Evolutionary conservation across 2,888 invertebrate species (phyloP).

Genomic region (Deilephila elpenor): DNA sequence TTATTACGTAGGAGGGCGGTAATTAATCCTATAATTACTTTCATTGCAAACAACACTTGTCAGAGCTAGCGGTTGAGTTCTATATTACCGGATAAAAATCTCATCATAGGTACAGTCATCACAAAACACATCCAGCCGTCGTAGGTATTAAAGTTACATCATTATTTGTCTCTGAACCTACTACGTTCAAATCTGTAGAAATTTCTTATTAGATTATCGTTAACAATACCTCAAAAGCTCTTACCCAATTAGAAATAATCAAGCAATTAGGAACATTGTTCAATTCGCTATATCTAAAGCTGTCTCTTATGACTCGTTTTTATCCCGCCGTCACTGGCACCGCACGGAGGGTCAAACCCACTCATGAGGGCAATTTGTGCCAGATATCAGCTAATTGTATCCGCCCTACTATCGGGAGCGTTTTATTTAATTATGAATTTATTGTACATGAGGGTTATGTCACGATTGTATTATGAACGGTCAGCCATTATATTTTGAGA

Average conservation of each 20-base stretch:
- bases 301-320: neutral
- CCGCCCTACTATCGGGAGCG: conserved; percentile 36
- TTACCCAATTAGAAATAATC: neutral
- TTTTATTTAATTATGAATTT: conserved; percentile 22
- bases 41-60: no score
- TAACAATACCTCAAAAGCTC: no score
- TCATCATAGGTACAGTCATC: no score
- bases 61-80: no score
- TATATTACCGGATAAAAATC: no score
- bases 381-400: conserved; percentile 49
- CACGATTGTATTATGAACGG: neutral
- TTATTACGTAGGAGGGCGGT: no score
- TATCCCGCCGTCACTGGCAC: neutral
- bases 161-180: no score
- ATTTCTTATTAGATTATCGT: no score
- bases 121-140: no score
- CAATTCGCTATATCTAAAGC: neutral
- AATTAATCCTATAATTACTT: no score
- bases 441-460: conserved; percentile 40
- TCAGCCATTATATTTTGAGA: neutral
- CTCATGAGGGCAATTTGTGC: conserved; percentile 56
- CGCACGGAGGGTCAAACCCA: conserved; percentile 20
- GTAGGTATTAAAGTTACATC: no score
- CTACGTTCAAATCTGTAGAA: no score
- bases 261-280: neutral